phyloP scores from a whole-genome alignment of 2,113 vertebrate species.

The Xiphophorus maculatus region DNA sequence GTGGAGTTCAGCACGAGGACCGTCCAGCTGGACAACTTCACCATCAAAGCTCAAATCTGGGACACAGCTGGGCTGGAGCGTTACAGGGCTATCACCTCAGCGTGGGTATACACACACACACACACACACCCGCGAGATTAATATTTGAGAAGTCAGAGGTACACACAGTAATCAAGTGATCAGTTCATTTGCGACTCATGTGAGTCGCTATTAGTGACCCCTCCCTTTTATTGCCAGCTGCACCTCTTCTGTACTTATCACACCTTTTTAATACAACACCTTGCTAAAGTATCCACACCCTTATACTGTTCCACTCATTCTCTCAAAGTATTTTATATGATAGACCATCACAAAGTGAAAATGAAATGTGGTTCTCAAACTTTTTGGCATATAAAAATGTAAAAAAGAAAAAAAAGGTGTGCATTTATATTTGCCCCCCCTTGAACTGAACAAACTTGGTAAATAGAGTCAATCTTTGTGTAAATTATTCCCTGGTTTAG shows the following conservation, averaged over 20 bases:
- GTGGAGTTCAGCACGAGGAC: constrained; percentile 97
- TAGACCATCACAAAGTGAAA: background rate
- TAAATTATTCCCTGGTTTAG: background rate
- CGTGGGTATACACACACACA: constrained; percentile 81
- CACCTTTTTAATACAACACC: too few relatives aligned
- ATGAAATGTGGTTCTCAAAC: too few relatives aligned
- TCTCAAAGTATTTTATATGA: background rate
- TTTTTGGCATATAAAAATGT: too few relatives aligned
- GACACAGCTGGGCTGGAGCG: constrained; percentile 95
- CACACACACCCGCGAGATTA: background rate
- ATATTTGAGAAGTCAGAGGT: background rate
- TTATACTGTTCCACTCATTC: background rate
- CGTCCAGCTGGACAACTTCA: constrained; percentile 81
- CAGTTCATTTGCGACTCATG: background rate
- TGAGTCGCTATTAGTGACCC: background rate
- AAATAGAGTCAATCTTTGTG: too few relatives aligned
- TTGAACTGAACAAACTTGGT: background rate
- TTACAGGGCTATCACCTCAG: constrained; percentile 95
- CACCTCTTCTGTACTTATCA: background rate
- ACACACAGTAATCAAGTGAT: background rate
- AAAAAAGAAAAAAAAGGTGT: background rate
- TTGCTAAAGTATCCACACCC: background rate
- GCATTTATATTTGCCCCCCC: background rate
- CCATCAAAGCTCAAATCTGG: constrained; percentile 96
- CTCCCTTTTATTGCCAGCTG: background rate